Evolutionary conservation across 2,113 vertebrate species (phyloP).

Genomic region (Festucalex cinctus): DNA sequence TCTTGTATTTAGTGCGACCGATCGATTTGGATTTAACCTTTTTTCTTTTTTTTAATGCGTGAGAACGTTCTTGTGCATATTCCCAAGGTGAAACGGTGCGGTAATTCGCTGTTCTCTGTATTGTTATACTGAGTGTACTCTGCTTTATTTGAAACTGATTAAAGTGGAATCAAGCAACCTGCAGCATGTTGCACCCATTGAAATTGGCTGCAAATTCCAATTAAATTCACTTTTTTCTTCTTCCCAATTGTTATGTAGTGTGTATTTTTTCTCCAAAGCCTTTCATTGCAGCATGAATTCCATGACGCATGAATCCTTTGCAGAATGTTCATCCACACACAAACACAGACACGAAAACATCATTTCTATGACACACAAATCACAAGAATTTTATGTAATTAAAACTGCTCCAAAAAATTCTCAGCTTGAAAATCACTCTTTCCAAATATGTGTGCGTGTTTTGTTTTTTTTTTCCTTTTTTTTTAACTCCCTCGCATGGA

Average conservation of each 20-base stretch:
- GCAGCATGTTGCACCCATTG: slow-evolving; percentile 13
- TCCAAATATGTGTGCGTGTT: background rate
- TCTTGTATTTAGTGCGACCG: slow-evolving; percentile 12
- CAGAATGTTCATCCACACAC: slow-evolving; percentile 9
- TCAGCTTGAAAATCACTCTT: background rate
- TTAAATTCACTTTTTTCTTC: background rate
- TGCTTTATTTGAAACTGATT: slow-evolving; percentile 9
- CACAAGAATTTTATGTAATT: slow-evolving; percentile 24
- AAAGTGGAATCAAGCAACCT: slow-evolving; percentile 16
- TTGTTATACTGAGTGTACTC: background rate
- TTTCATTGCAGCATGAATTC: slow-evolving; percentile 64
- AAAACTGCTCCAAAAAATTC: slow-evolving; percentile 29
- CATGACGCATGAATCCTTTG: slow-evolving; percentile 63
- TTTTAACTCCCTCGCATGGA: background rate
- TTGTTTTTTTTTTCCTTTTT: background rate
- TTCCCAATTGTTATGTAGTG: slow-evolving; percentile 32
- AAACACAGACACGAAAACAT: slow-evolving; percentile 38
- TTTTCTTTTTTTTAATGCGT: background rate
- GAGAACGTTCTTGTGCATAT: slow-evolving; percentile 32
- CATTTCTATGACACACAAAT: slow-evolving; percentile 18
- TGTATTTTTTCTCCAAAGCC: slow-evolving; percentile 17
- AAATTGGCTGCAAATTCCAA: slow-evolving; percentile 16
- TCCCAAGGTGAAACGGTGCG: slow-evolving; percentile 23
- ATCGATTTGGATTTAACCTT: background rate
- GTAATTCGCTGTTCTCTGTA: background rate